Evolutionary conservation across 2,888 invertebrate species (phyloP).

Genomic region (Lithophane socia): DNA sequence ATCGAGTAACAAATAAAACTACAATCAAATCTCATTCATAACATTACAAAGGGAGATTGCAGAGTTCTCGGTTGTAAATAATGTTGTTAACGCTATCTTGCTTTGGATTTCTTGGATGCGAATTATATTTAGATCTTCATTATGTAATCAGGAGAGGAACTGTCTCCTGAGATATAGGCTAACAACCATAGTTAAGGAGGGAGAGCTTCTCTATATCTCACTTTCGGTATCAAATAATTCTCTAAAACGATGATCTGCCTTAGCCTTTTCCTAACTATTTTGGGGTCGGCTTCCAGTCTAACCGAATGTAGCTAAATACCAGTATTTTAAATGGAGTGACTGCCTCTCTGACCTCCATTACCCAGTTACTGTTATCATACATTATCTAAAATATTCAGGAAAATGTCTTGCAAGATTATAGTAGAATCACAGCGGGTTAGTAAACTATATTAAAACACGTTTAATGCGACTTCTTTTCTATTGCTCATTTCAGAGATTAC

Average conservation of each 20-base stretch:
- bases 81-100: constrained; percentile 29
- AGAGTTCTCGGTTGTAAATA: constrained; percentile 37
- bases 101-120: constrained; percentile 9
- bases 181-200: background rate
- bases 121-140: constrained; percentile 13
- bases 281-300: background rate
- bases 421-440: background rate
- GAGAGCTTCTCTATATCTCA: background rate
- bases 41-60: constrained; percentile 55
- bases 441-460: constrained; percentile 5
- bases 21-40: constrained; percentile 64
- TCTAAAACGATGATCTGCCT: background rate
- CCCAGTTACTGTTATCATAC: background rate
- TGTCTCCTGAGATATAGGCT: background rate
- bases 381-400: background rate
- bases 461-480: constrained; percentile 10
- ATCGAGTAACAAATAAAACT: constrained; percentile 62
- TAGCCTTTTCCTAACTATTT: too few relatives aligned
- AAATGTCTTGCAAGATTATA: background rate
- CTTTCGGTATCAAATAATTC: background rate
- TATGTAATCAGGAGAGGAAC: constrained; percentile 16
- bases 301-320: background rate
- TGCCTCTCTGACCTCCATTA: background rate
- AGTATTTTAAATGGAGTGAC: background rate
- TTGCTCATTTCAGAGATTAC: constrained; percentile 18